Evolutionary conservation across 2,888 invertebrate genomes (phyloP).

Genomic region (Maniola hyperantus): DNA sequence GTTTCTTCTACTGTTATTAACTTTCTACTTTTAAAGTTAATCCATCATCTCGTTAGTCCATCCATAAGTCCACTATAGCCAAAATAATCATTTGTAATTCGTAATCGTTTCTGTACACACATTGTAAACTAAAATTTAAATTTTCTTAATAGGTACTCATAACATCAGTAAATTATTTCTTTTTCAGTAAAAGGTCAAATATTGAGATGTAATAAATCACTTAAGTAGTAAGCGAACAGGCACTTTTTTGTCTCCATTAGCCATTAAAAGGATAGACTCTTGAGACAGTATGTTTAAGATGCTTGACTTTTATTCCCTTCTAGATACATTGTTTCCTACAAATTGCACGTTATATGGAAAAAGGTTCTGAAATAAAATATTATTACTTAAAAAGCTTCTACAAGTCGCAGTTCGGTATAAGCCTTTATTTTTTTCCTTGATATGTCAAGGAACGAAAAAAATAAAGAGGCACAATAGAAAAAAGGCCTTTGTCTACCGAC

Average conservation of each 20-base stretch:
- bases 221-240: neutral
- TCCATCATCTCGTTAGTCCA: too few species aligned
- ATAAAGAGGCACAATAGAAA: slow-evolving; percentile 30
- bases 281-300: neutral
- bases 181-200: too few species aligned
- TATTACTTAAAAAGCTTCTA: neutral
- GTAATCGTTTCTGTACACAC: too few species aligned
- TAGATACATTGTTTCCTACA: neutral
- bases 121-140: too few species aligned
- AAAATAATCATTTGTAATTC: too few species aligned
- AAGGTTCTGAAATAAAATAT: slow-evolving; percentile 1
- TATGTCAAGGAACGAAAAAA: slow-evolving; percentile 28
- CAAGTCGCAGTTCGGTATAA: slow-evolving; percentile 15
- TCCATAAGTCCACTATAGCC: too few species aligned
- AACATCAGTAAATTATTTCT: too few species aligned
- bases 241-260: neutral
- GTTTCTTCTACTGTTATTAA: too few species aligned
- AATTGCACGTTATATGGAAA: neutral
- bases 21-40: too few species aligned
- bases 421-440: slow-evolving; percentile 29
- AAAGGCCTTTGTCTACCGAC: slow-evolving; percentile 34
- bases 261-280: neutral
- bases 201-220: neutral
- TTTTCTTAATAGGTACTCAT: too few species aligned
- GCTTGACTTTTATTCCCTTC: neutral